These are phyloP conservation scores for Drosophila peninsularis DNA, from an alignment of 2,888 invertebrate species.

Conservation along the genomic window DNA sequence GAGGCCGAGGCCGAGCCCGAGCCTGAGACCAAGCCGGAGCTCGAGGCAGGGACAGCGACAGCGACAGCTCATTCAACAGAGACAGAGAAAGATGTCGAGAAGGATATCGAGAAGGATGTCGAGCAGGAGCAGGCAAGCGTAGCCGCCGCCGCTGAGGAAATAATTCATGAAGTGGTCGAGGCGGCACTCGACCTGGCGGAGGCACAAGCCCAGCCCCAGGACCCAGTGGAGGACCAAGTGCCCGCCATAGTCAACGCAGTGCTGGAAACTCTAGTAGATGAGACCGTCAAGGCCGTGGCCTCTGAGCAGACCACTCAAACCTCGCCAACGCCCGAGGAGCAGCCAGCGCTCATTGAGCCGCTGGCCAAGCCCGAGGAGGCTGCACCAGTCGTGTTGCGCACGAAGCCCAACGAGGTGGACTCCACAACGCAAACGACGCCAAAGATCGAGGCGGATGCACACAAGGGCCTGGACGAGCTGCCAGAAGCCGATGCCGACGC, in stretches of 20 bases:
- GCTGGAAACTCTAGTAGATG: constrained; percentile 70
- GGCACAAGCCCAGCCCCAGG: background rate
- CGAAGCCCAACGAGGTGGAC: constrained; percentile 74
- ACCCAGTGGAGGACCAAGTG: constrained; percentile 49
- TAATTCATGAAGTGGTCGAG: constrained; percentile 77
- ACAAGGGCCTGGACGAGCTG: constrained; percentile 40
- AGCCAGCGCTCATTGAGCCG: background rate
- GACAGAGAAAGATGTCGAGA: background rate
- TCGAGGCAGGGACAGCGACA: background rate
- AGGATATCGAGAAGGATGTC: background rate
- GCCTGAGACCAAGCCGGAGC: background rate
- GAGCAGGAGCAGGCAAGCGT: constrained; percentile 40
- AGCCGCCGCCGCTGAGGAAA: constrained; percentile 68
- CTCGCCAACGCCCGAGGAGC: constrained; percentile 36
- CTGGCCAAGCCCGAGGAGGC: constrained; percentile 1
- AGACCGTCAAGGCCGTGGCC: constrained; percentile 63
- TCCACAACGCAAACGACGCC: constrained; percentile 82
- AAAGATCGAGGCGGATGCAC: constrained; percentile 66
- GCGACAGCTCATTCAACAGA: background rate
- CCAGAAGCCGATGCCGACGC: constrained; percentile 51
- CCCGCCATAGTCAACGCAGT: constrained; percentile 72
- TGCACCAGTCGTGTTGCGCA: constrained; percentile 27
- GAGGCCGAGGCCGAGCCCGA: background rate
- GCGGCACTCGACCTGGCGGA: constrained; percentile 67
- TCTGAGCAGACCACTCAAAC: constrained; percentile 56